Base-by-base conservation (phyloP, 2,797 vertebrate species). In the Melanotaenia maccullochi region DNA sequence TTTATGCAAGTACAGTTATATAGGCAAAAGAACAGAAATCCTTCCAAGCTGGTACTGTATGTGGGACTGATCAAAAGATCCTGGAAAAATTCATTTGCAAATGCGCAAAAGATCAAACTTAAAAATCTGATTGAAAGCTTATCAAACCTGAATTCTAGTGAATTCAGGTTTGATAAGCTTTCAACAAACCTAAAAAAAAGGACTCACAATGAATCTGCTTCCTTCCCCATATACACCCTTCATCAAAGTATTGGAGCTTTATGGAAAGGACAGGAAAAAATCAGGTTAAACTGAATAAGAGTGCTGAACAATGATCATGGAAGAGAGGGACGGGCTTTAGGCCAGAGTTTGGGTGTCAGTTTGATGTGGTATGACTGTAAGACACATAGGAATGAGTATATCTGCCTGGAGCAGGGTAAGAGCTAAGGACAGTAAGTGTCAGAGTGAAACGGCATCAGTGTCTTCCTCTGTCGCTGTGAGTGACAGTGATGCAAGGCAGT, bases 341-440 rank as follows among this genome's bases (percentile, higher is more conserved):
- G 91, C 87, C 85, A 89, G 66, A 74, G 83, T 89, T 90, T 89
- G 81, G 87, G 81, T 87, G 86, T 81, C 81, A 79, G 81, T 90
- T 89, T 93, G 83, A 94, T 93, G 90, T 90, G 85, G 93, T 91
- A 84, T 88, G 92, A 91, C 86, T 90, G 71, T 79, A 75, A 44
- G 63, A 83, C 83, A 83, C 84, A 75, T 66, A 60, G 70, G 76
- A 85, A 81, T 66, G 64, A 76, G 78, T 76, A 79, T 44, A 81
- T 92, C 72, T 69, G 85, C 85, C 83, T 77, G 73, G 75, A 90
- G 89, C 87, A 67, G 72, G 75, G 79, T 87, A 87, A 89, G 87
- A 91, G 85, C 87, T 90, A 75, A 83, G 90, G 90, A 92, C 91
- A 92, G 89, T 79, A 89, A 86, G 90, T 93, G 92, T 94, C 93